Evolutionary conservation across 2,797 vertebrate species (phyloP), one percentile per base, ranked within the genome.

Genomic region (Eremophila alpestris): DNA sequence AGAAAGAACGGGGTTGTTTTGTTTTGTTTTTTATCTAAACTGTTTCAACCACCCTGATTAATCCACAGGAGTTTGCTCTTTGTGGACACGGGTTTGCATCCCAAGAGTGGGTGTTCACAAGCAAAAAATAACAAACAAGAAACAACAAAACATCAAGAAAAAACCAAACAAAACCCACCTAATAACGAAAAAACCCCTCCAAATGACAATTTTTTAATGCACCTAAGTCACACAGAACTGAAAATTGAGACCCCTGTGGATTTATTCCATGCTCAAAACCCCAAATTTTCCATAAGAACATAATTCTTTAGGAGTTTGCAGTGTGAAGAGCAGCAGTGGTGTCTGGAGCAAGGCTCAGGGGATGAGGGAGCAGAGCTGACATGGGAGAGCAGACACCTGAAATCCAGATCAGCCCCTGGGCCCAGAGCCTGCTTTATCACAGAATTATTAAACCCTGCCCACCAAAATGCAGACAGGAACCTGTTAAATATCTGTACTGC

Each of bases 21-120:
- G 84, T 89, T 45, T 84, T 90, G 34, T 71, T 80, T 83, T 80
- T 83, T 63, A 62, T 70, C 38, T 58, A 1, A 49, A 87, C 51
- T 45, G 38, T 51, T 77, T 95, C 58, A 75, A 24, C 41, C 1
- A 3, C n/a, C 16, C 46, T 64, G 34, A 24, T 20, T 65, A 46
- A 59, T 60, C 68, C 5, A 2, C 46, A 34, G 5, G 24, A 76
- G 11, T 71, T 80, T 91, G 46, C 22, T 76, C 40, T 58, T 30
- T 49, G 41, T 73, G 67, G 69, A 59, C 19, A 38, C 32, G 15
- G 16, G 4, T 48, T 94, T 94, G 80, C 27, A 63, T 55, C 59
- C 38, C 40, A 51, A 51, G 23, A 68, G 20, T 11, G 7, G 18
- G 54, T 49, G 23, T 4, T 58, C 48, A 32, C 11, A 38, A 77